These are phyloP conservation scores for Leptinotarsa undecemlineata DNA, from an alignment of 1,140 invertebrate species.

Conservation along the genomic window DNA sequence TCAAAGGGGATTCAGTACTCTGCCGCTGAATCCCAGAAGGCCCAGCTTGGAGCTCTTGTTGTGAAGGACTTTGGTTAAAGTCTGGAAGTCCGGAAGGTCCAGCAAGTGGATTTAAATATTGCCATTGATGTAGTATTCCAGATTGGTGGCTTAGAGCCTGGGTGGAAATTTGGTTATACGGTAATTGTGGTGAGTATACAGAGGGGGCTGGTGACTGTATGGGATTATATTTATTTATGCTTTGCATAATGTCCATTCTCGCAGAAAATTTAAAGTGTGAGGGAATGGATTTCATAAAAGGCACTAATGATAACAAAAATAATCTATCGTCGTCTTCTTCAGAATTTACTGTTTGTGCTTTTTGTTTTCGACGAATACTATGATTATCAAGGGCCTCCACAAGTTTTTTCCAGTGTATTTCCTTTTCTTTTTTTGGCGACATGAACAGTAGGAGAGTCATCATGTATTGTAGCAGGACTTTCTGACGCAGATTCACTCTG, in stretches of 20 bases:
- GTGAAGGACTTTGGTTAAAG: neutral
- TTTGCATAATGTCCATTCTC: no score
- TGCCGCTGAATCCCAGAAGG: slow-evolving; percentile 17
- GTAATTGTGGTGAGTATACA: no score
- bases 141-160: slow-evolving; percentile 4
- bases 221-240: no score
- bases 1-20: neutral
- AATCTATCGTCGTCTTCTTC: neutral
- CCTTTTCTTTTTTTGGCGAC: neutral
- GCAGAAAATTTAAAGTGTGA: neutral
- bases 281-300: slow-evolving; percentile 1
- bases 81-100: neutral
- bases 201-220: no score
- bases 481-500: neutral
- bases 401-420: slow-evolving; percentile 3
- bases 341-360: neutral
- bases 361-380: slow-evolving; percentile 3
- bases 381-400: neutral
- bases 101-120: neutral
- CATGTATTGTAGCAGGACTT: neutral
- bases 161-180: neutral
- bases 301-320: neutral
- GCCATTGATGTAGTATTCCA: neutral
- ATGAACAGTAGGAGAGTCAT: neutral
- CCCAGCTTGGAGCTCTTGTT: slow-evolving; percentile 19